Percentiles rank a stretch among this genome's conserved stretches.
Evolutionary conservation across 2,888 invertebrate genomes (phyloP).

Genomic region (Tetragonula carbonaria): DNA sequence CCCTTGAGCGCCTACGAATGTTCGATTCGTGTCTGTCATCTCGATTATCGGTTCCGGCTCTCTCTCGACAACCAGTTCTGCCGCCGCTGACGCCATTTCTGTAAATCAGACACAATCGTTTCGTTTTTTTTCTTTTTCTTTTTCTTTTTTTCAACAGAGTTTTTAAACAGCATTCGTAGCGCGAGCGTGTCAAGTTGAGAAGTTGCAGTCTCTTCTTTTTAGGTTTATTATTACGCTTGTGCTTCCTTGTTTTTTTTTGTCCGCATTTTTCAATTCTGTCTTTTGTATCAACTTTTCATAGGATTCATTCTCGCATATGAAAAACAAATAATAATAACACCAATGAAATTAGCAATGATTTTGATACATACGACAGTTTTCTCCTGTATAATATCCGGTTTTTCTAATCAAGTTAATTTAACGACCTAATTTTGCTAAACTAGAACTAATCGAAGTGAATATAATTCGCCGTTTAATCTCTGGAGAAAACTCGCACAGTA

Average conservation of each 20-base stretch:
- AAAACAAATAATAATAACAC: not conserved
- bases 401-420: not conserved
- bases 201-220: not conserved
- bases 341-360: not conserved
- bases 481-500: not conserved
- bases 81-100: slow-evolving; percentile 82
- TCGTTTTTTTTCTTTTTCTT: too few species aligned
- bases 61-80: slow-evolving; percentile 81
- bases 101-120: not conserved
- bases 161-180: not conserved
- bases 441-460: not conserved
- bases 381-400: too few species aligned
- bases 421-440: too few species aligned
- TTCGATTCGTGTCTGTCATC: slow-evolving; percentile 78
- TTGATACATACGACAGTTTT: not conserved
- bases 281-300: not conserved
- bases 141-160: not conserved
- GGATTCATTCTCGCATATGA: not conserved
- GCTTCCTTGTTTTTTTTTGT: not conserved
- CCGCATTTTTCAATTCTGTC: not conserved
- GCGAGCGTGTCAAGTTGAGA: not conserved
- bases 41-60: slow-evolving; percentile 78
- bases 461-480: not conserved
- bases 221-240: not conserved
- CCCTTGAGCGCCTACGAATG: slow-evolving; percentile 80